Percentiles rank a stretch among this genome's conserved stretches.
Conservation (phyloP, 2,888 invertebrate genomes). For the Anaspis maculata region DNA sequence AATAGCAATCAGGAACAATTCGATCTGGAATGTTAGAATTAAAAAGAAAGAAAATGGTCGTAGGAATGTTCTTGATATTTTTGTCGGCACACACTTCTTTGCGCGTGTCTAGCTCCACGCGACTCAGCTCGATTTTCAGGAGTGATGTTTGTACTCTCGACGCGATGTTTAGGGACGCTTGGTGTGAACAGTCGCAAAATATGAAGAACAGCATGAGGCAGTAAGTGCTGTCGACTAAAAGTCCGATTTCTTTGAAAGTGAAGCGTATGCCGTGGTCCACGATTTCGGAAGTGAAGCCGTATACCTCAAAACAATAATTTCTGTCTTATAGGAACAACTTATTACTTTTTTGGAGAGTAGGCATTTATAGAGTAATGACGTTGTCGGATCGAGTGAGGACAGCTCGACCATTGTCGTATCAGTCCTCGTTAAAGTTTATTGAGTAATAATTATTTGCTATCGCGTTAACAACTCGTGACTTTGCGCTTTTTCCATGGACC, state of each 20-base stretch:
- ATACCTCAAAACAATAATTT: slow-evolving; percentile 35
- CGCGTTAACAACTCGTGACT: no score
- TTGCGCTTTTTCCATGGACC: no score
- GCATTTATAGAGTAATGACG: no score
- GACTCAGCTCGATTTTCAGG: slow-evolving; percentile 50
- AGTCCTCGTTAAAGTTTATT: no score
- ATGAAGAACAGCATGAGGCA: slow-evolving; percentile 54
- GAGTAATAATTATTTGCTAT: no score
- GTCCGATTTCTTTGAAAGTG: slow-evolving; percentile 59
- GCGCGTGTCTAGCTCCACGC: slow-evolving; percentile 51
- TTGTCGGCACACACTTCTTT: slow-evolving; percentile 47
- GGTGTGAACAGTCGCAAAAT: slow-evolving; percentile 60
- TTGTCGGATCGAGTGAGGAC: no score
- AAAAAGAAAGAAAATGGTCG: slow-evolving; percentile 14
- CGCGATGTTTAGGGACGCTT: slow-evolving; percentile 55
- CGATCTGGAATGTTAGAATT: slow-evolving; percentile 51
- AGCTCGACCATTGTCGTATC: no score
- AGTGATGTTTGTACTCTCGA: slow-evolving; percentile 55
- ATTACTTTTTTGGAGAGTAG: no score
- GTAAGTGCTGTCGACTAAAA: slow-evolving; percentile 55
- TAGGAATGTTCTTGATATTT: slow-evolving; percentile 1
- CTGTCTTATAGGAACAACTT: no score
- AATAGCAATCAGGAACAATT: slow-evolving; percentile 59
- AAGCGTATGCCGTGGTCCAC: slow-evolving; percentile 58
- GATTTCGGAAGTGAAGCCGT: slow-evolving; percentile 59